phyloP scores from a whole-genome alignment of 1,140 invertebrate species.

The Carposina sasakii region DNA sequence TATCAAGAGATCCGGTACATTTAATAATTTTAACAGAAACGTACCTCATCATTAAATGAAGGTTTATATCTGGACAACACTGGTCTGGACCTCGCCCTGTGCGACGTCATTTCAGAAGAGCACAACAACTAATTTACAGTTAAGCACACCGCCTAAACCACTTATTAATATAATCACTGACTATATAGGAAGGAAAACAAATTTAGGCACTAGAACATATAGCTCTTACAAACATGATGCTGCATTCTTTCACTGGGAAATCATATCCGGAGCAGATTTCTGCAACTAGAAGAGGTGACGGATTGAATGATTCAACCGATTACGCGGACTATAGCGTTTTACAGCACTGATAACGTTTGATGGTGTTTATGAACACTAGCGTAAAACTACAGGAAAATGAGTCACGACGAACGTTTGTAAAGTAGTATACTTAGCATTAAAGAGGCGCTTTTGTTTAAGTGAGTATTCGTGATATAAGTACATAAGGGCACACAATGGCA shows the following conservation, averaged over 20 bases:
- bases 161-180: slow-evolving; percentile 23
- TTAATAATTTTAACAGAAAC: too few relatives aligned
- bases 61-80: slow-evolving; percentile 55
- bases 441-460: too few relatives aligned
- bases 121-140: slow-evolving; percentile 3
- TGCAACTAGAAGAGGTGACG: too few relatives aligned
- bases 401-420: too few relatives aligned
- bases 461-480: too few relatives aligned
- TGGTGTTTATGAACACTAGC: slow-evolving; percentile 31
- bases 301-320: slow-evolving; percentile 54
- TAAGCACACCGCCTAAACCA: background rate
- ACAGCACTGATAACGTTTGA: slow-evolving; percentile 49
- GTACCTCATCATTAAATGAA: too few relatives aligned
- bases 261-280: slow-evolving; percentile 66
- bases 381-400: too few relatives aligned
- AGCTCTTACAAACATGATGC: slow-evolving; percentile 51
- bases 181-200: slow-evolving; percentile 53
- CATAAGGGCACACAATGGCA: too few relatives aligned
- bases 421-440: too few relatives aligned
- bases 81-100: slow-evolving; percentile 51
- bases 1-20: too few relatives aligned
- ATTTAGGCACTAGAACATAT: slow-evolving; percentile 48
- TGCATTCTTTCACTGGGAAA: slow-evolving; percentile 68
- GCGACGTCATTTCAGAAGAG: slow-evolving; percentile 48
- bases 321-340: slow-evolving; percentile 31